Conservation (phyloP, 1,140 invertebrate species). For the Mycetomoellerius zeteki region DNA sequence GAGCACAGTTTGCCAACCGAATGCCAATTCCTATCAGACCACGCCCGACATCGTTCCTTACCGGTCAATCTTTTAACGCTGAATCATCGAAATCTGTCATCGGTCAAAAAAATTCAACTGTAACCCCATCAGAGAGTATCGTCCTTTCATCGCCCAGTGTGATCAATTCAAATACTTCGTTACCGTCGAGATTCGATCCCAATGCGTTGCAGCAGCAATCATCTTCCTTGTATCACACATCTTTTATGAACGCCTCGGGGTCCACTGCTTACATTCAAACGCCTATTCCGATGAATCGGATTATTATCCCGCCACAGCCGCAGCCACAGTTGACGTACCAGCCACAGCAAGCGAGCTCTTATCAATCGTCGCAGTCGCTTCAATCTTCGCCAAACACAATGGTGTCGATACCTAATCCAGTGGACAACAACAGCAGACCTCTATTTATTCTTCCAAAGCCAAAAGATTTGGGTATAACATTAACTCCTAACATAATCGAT, state of each 20-base stretch:
- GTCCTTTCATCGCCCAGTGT: not conserved
- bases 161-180: not conserved
- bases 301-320: not conserved
- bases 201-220: constrained; percentile 17
- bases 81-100: constrained; percentile 47
- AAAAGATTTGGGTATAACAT: not conserved
- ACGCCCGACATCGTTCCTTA: not conserved
- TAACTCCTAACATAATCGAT: constrained; percentile 81
- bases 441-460: constrained; percentile 68
- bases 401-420: constrained; percentile 79
- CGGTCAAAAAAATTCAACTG: constrained; percentile 70
- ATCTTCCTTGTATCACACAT: not conserved
- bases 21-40: constrained; percentile 28
- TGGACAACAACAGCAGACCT: constrained; percentile 43
- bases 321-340: not conserved
- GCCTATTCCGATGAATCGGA: not conserved
- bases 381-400: constrained; percentile 71
- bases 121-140: constrained; percentile 67
- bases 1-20: not conserved
- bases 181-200: constrained; percentile 33
- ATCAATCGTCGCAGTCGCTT: constrained; percentile 24
- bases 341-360: not conserved
- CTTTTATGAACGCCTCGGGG: constrained; percentile 36
- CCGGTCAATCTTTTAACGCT: not conserved
- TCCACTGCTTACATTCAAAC: constrained; percentile 14